Conservation (phyloP, 64 coral and sea anemone genomes). For the Stichodactyla helianthus region DNA sequence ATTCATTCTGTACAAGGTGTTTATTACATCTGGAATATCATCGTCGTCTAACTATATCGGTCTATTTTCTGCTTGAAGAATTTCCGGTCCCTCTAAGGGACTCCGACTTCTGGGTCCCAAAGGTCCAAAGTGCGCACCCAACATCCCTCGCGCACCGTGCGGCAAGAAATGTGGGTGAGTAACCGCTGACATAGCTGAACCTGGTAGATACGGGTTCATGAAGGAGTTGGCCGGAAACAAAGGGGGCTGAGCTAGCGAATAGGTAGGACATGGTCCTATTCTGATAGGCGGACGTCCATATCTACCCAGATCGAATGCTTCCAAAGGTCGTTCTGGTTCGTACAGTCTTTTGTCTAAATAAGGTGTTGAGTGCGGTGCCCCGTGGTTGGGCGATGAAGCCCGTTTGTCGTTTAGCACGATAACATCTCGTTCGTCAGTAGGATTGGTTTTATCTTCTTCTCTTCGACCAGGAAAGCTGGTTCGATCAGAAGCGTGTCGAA, state of each 20-base stretch:
- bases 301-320: slow-evolving; percentile 66
- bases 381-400: slow-evolving; percentile 27
- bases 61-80: neutral
- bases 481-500: slow-evolving; percentile 58
- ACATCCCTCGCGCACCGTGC: slow-evolving; percentile 49
- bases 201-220: slow-evolving; percentile 32
- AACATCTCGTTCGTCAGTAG: slow-evolving; percentile 62
- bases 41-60: neutral
- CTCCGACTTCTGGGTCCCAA: slow-evolving; percentile 64
- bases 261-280: slow-evolving; percentile 35
- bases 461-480: slow-evolving; percentile 28
- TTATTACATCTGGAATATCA: neutral
- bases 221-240: slow-evolving; percentile 24
- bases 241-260: slow-evolving; percentile 44
- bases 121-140: slow-evolving; percentile 44
- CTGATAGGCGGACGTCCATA: slow-evolving; percentile 44
- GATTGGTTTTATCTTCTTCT: slow-evolving; percentile 60
- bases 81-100: slow-evolving; percentile 45
- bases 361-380: slow-evolving; percentile 8
- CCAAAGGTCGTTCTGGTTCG: slow-evolving; percentile 65
- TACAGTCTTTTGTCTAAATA: slow-evolving; percentile 73
- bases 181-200: slow-evolving; percentile 72
- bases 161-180: slow-evolving; percentile 74
- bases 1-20: neutral
- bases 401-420: slow-evolving; percentile 72